Evolutionary conservation across 2,113 vertebrate genomes (phyloP).

Genomic region (Pterocles burchelli): DNA sequence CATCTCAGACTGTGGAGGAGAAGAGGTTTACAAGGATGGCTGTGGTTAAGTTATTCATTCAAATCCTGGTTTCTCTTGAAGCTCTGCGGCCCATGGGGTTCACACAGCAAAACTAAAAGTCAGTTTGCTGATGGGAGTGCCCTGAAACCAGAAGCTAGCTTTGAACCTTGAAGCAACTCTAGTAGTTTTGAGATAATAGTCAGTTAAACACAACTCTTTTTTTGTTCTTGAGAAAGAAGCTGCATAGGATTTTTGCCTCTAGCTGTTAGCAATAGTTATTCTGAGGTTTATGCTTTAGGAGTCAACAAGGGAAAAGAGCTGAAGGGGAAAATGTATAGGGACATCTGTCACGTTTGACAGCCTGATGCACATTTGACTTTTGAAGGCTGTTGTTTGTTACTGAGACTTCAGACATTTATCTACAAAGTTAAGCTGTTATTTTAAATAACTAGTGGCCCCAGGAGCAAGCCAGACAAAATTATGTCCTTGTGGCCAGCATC

Average conservation of each 20-base stretch:
- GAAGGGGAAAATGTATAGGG: not conserved
- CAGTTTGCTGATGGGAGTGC: not conserved
- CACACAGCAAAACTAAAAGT: not conserved
- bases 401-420: not conserved
- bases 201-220: not conserved
- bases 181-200: not conserved
- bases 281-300: conserved; percentile 3
- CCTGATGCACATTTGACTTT: not conserved
- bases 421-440: conserved; percentile 1
- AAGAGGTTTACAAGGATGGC: not conserved
- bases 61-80: not conserved
- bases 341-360: not conserved
- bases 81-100: not conserved
- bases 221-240: not conserved
- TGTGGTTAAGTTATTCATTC: not conserved
- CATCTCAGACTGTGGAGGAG: not conserved
- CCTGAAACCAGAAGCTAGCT: not conserved
- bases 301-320: not conserved
- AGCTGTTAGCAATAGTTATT: not conserved
- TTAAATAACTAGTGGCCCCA: not conserved
- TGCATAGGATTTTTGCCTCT: not conserved
- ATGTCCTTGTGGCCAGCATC: not conserved
- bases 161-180: not conserved
- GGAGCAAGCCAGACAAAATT: not conserved
- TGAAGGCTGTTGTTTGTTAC: not conserved